Conservation (phyloP, 2,113 vertebrate species). For the Eulacestoma nigropectus region DNA sequence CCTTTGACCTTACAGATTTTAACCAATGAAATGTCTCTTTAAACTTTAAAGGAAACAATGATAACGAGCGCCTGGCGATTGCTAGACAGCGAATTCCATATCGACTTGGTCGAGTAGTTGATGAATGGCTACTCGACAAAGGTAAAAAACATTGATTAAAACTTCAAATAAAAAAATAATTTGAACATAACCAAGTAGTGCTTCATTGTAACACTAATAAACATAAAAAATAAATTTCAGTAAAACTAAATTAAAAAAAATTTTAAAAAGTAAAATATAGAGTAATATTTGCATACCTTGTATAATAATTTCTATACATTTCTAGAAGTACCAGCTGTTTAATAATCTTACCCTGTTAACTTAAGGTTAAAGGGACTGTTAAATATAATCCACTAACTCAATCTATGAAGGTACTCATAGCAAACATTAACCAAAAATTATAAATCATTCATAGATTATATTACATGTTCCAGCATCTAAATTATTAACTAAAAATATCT, state of each 20-base stretch:
- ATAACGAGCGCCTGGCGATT: slow-evolving; percentile 99
- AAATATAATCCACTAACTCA: slow-evolving; percentile 94
- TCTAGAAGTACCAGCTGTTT: slow-evolving; percentile 87
- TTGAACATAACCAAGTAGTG: slow-evolving; percentile 96
- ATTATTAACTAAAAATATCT: slow-evolving; percentile 87
- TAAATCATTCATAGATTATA: slow-evolving; percentile 89
- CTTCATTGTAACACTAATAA: slow-evolving; percentile 96
- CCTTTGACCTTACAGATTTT: slow-evolving; percentile 99
- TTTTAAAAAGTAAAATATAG: slow-evolving; percentile 92
- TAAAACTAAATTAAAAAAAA: slow-evolving; percentile 96
- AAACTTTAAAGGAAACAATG: slow-evolving; percentile 99
- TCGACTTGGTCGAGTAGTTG: slow-evolving; percentile 99
- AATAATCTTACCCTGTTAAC: slow-evolving; percentile 95
- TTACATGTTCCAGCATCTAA: slow-evolving; percentile 87
- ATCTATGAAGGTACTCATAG: slow-evolving; percentile 86
- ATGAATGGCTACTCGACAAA: slow-evolving; percentile 99
- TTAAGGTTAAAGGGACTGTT: slow-evolving; percentile 99
- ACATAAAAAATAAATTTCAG: slow-evolving; percentile 96
- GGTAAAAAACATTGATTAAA: slow-evolving; percentile 99
- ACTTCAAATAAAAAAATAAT: slow-evolving; percentile 99
- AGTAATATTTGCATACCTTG: slow-evolving; percentile 91
- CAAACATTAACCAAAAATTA: slow-evolving; percentile 89
- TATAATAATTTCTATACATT: slow-evolving; percentile 96
- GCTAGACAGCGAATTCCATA: slow-evolving; percentile 99
- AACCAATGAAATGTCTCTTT: slow-evolving; percentile 99